phyloP scores from a whole-genome alignment of 1,140 invertebrate species.

The Aricia agestis region DNA sequence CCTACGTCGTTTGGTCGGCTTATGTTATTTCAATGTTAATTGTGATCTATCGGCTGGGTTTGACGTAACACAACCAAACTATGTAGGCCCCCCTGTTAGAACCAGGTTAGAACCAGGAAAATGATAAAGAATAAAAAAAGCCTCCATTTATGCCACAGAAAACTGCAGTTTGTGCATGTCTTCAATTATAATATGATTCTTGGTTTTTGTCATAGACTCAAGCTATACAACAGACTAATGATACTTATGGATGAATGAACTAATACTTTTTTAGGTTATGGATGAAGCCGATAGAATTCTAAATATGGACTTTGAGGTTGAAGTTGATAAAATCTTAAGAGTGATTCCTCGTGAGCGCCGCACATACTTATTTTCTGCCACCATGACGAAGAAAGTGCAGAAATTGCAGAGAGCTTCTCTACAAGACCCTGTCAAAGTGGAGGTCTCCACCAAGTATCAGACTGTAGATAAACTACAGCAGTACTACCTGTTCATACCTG shows the following conservation, averaged over 20 bases:
- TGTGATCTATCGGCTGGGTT: too few species aligned
- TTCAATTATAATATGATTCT: too few species aligned
- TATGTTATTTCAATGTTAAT: too few species aligned
- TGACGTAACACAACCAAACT: too few species aligned
- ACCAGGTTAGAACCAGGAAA: too few species aligned
- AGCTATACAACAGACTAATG: too few species aligned
- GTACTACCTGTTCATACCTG: constrained; percentile 96
- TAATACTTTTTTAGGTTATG: constrained; percentile 80
- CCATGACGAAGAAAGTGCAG: constrained; percentile 98
- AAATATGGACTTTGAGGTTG: constrained; percentile 97
- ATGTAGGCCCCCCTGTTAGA: too few species aligned
- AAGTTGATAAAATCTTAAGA: constrained; percentile 96
- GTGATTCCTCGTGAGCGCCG: constrained; percentile 92
- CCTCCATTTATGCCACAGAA: too few species aligned
- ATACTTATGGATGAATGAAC: not conserved
- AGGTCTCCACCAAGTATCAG: constrained; percentile 97
- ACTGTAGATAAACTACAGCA: constrained; percentile 98
- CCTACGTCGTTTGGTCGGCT: too few species aligned
- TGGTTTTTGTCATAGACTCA: too few species aligned
- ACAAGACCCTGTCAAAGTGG: constrained; percentile 94
- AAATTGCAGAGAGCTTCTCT: constrained; percentile 97
- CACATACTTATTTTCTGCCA: constrained; percentile 96
- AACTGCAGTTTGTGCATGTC: too few species aligned
- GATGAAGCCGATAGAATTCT: constrained; percentile 97
- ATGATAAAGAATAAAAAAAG: too few species aligned